A percentile compares a stretch with the other conserved stretches of the same genome.
Evolutionary conservation across 2,113 vertebrate species (phyloP).

Genomic region (Amphiprion ocellaris): DNA sequence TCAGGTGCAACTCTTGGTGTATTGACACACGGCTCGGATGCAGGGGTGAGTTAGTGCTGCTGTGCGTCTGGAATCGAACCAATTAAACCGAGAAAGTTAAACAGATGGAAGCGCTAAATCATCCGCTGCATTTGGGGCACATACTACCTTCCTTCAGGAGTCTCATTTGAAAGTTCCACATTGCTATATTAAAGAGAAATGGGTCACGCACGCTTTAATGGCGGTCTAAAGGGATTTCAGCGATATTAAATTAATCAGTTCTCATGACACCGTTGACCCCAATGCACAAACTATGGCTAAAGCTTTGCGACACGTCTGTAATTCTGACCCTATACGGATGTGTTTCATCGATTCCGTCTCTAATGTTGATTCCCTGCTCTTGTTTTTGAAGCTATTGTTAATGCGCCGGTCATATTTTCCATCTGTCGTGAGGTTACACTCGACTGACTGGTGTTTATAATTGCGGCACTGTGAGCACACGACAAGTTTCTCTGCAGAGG

Average conservation of each 20-base stretch:
- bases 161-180: constrained; percentile 37
- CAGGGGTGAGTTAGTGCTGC: constrained; percentile 9
- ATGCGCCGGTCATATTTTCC: too few relatives aligned
- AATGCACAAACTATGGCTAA: constrained; percentile 17
- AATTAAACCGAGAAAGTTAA: constrained; percentile 50
- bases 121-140: constrained; percentile 52
- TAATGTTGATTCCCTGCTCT: neutral
- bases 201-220: constrained; percentile 51
- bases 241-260: constrained; percentile 54
- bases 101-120: constrained; percentile 66
- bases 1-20: neutral
- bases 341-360: neutral
- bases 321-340: neutral
- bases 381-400: too few relatives aligned
- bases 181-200: constrained; percentile 54
- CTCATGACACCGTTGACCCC: constrained; percentile 20
- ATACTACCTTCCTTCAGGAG: constrained; percentile 38
- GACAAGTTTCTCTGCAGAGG: neutral
- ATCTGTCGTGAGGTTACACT: neutral
- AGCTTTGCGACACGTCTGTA: neutral
- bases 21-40: neutral
- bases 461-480: neutral
- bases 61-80: constrained; percentile 34
- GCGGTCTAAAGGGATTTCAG: constrained; percentile 41
- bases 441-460: constrained; percentile 29